A percentile compares a stretch with the other conserved stretches of the same genome.
Conservation (phyloP, 2,797 vertebrate species). For the Gambusia yucatana region DNA sequence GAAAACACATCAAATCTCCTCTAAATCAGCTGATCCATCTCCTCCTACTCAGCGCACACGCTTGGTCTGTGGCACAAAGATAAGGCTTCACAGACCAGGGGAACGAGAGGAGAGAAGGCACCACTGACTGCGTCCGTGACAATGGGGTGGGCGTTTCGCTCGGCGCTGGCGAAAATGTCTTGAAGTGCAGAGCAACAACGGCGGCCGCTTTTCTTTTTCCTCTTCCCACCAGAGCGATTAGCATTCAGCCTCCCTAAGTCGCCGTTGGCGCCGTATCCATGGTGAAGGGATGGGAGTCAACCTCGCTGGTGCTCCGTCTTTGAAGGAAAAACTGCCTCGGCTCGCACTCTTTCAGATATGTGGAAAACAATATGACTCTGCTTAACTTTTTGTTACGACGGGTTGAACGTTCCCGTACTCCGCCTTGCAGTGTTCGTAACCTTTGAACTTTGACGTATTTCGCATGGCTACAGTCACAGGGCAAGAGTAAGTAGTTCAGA, state of each 20-base stretch:
- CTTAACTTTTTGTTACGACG: slow-evolving; percentile 25
- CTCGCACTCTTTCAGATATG: slow-evolving; percentile 48
- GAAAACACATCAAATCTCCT: slow-evolving; percentile 64
- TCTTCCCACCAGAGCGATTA: slow-evolving; percentile 56
- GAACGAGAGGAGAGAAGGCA: slow-evolving; percentile 17
- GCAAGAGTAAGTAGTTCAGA: not conserved
- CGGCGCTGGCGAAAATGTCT: slow-evolving; percentile 45
- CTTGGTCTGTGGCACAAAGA: slow-evolving; percentile 53
- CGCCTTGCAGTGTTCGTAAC: not conserved
- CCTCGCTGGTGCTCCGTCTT: slow-evolving; percentile 49
- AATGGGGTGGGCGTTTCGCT: slow-evolving; percentile 46
- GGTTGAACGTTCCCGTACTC: not conserved
- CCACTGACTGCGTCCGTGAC: slow-evolving; percentile 30
- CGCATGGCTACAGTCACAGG: not conserved
- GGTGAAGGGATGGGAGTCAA: slow-evolving; percentile 69
- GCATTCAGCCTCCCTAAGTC: slow-evolving; percentile 63
- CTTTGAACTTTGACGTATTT: not conserved
- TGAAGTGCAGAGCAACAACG: slow-evolving; percentile 24
- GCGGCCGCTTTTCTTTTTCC: slow-evolving; percentile 20
- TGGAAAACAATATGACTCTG: slow-evolving; percentile 13
- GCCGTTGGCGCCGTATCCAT: slow-evolving; percentile 71
- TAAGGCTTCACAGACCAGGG: slow-evolving; percentile 42
- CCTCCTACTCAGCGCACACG: slow-evolving; percentile 59
- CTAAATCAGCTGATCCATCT: slow-evolving; percentile 61
- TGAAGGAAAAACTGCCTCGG: slow-evolving; percentile 37